A percentile compares a stretch with the other conserved stretches of the same genome.
Conservation (phyloP, 1,140 invertebrate species). For the Hirudo medicinalis region DNA sequence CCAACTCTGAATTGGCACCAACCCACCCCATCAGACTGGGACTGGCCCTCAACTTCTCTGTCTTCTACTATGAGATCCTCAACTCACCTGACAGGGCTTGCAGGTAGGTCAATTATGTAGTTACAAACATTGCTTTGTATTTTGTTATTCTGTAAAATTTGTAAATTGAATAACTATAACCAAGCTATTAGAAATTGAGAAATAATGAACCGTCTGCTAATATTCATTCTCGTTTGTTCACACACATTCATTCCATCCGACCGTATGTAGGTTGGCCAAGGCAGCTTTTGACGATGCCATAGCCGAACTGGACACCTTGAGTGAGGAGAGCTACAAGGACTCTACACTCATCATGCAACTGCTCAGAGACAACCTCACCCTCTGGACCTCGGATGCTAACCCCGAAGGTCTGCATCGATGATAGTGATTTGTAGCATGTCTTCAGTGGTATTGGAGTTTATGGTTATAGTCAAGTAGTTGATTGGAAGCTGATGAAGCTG, state of each 20-base stretch:
- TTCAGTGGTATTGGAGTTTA: neutral
- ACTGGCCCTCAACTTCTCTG: slow-evolving; percentile 94
- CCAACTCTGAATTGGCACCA: slow-evolving; percentile 92
- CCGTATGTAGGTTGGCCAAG: slow-evolving; percentile 31
- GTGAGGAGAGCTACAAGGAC: slow-evolving; percentile 96
- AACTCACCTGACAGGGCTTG: slow-evolving; percentile 96
- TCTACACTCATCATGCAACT: slow-evolving; percentile 97
- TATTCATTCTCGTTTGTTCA: neutral
- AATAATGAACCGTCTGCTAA: no score
- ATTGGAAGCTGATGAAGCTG: no score
- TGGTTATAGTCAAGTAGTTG: neutral
- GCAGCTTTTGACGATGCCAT: slow-evolving; percentile 93
- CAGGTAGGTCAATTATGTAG: slow-evolving; percentile 42
- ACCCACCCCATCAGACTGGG: slow-evolving; percentile 93
- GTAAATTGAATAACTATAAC: no score
- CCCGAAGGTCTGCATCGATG: slow-evolving; percentile 42
- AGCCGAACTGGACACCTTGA: slow-evolving; percentile 86
- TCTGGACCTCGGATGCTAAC: slow-evolving; percentile 95
- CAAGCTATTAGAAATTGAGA: no score
- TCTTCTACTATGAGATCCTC: slow-evolving; percentile 99
- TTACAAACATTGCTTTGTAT: no score
- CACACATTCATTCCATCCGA: neutral
- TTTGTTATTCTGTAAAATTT: no score
- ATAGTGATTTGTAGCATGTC: neutral
- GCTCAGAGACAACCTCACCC: slow-evolving; percentile 89